phyloP scores from a whole-genome alignment of 2,113 vertebrate species.

The Proteles cristata region DNA sequence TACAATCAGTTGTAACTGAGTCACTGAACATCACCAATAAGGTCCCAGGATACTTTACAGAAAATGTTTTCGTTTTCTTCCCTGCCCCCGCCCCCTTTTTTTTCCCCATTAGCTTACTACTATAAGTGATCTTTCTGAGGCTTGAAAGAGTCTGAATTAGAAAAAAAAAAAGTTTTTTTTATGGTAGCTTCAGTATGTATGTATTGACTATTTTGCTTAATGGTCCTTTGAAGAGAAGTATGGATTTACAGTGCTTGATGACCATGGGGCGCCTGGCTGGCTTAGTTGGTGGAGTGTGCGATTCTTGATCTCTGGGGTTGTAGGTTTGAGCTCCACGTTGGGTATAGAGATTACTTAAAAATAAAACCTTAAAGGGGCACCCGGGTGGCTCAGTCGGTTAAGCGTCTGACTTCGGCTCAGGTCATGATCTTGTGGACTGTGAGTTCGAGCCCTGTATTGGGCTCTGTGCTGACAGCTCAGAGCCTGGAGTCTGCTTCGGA shows the following conservation, averaged over 20 bases:
- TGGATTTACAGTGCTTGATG: constrained; percentile 32
- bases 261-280: neutral
- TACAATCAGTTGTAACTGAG: neutral
- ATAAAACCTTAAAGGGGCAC: neutral
- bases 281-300: neutral
- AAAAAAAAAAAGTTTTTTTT: neutral
- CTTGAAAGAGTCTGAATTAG: constrained; percentile 4
- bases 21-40: constrained; percentile 12
- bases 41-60: neutral
- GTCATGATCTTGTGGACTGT: too few relatives aligned
- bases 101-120: neutral
- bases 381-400: too few relatives aligned
- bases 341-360: neutral
- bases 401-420: too few relatives aligned
- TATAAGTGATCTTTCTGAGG: neutral
- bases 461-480: too few relatives aligned
- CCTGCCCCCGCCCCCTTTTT: neutral
- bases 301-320: neutral
- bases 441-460: too few relatives aligned
- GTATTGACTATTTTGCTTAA: constrained; percentile 35
- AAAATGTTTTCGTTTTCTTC: neutral
- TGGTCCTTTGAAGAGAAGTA: constrained; percentile 29
- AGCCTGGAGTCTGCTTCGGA: too few relatives aligned
- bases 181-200: neutral
- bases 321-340: neutral